Percentiles rank a stretch among this genome's conserved stretches.
Evolutionary conservation across 2,113 vertebrate species (phyloP).

Genomic region (Sitta europaea): DNA sequence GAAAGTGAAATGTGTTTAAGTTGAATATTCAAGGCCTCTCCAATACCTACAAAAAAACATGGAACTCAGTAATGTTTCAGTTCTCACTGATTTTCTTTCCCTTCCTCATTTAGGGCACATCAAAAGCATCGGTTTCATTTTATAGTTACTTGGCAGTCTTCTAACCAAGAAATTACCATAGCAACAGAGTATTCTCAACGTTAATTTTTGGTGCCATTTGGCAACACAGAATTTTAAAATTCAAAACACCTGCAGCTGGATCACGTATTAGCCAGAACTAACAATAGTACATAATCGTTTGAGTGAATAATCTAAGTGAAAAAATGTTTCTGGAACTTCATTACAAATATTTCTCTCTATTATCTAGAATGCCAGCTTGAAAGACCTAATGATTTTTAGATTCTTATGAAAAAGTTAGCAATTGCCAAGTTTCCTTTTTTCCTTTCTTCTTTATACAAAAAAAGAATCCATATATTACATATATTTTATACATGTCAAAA

Average conservation of each 20-base stretch:
- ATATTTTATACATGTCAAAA: background rate
- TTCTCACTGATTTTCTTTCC: background rate
- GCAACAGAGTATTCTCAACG: background rate
- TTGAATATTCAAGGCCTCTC: background rate
- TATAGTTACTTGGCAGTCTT: background rate
- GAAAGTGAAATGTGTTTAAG: background rate
- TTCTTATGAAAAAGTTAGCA: background rate
- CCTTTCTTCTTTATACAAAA: background rate
- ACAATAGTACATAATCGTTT: slow-evolving; percentile 47
- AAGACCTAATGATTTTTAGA: slow-evolving; percentile 29
- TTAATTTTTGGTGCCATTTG: slow-evolving; percentile 41
- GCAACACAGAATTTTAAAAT: slow-evolving; percentile 20
- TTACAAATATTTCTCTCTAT: slow-evolving; percentile 20
- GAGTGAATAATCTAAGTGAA: slow-evolving; percentile 44
- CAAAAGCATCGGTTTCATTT: slow-evolving; percentile 25
- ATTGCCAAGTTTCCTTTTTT: background rate
- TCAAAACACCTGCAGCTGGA: slow-evolving; percentile 26
- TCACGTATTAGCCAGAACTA: slow-evolving; percentile 40
- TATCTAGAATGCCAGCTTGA: background rate
- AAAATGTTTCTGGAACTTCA: slow-evolving; percentile 53
- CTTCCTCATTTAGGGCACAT: background rate
- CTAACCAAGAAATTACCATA: background rate
- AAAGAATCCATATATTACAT: background rate
- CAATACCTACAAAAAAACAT: background rate
- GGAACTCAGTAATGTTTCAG: background rate